Evolutionary conservation across 2,888 invertebrate genomes (phyloP).

Genomic region (Encarsia formosa): DNA sequence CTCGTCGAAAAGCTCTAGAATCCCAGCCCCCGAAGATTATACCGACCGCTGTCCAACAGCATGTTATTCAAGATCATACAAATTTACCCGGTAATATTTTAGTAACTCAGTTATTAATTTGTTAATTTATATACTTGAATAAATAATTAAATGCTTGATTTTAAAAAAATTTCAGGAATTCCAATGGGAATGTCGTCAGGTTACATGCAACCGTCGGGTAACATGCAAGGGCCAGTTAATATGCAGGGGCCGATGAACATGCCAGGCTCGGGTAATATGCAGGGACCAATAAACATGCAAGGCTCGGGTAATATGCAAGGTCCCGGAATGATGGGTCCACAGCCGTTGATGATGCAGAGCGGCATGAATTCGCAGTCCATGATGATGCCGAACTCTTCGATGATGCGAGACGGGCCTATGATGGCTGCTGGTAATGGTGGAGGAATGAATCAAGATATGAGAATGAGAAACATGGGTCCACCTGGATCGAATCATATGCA

Average conservation of each 20-base stretch:
- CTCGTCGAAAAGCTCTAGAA: conserved; percentile 46
- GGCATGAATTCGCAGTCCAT: background rate
- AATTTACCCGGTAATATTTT: conserved; percentile 11
- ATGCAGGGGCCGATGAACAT: conserved; percentile 24
- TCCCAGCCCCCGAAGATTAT: conserved; percentile 31
- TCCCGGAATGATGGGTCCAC: conserved; percentile 14
- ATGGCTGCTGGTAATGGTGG: conserved; percentile 45
- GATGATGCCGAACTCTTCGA: conserved; percentile 29
- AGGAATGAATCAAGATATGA: conserved; percentile 40
- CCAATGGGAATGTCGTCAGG: conserved; percentile 32
- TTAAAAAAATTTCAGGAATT: conserved; percentile 18
- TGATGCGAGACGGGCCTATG: conserved; percentile 47
- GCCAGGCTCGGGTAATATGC: conserved; percentile 15
- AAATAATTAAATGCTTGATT: no score
- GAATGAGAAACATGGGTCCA: conserved; percentile 53
- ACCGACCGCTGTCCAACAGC: conserved; percentile 33
- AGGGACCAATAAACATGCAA: background rate
- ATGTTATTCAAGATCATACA: conserved; percentile 20
- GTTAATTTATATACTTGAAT: background rate
- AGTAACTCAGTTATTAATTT: no score
- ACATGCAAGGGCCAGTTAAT: background rate
- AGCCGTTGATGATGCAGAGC: conserved; percentile 24
- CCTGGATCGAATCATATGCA: conserved; percentile 6
- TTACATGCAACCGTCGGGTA: no score
- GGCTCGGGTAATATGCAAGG: background rate